phyloP scores from a whole-genome alignment of 2,888 invertebrate genomes.

The Eulithis testata region DNA sequence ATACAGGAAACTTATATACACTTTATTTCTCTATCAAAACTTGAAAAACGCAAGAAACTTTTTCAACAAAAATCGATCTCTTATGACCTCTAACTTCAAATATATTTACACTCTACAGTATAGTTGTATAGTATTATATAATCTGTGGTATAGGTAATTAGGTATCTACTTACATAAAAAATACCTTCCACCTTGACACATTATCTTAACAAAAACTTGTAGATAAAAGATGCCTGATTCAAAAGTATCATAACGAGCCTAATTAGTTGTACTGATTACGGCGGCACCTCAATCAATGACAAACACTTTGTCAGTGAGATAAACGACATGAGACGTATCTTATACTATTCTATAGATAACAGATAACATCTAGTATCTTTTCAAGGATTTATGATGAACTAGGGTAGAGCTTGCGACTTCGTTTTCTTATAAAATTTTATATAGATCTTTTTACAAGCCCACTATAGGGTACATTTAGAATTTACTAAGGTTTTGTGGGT shows the following conservation, averaged over 20 bases:
- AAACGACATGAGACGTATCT: slow-evolving; percentile 14
- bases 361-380: slow-evolving; percentile 4
- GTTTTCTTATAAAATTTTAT: background rate
- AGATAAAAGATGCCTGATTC: slow-evolving; percentile 1
- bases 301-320: slow-evolving; percentile 37
- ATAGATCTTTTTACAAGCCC: too few relatives aligned
- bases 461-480: too few relatives aligned
- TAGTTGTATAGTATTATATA: too few relatives aligned
- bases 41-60: too few relatives aligned
- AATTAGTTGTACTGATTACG: slow-evolving; percentile 36
- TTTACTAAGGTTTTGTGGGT: too few relatives aligned
- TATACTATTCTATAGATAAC: background rate
- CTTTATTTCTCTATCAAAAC: too few relatives aligned
- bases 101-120: too few relatives aligned
- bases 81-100: too few relatives aligned
- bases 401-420: background rate
- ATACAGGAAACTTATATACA: too few relatives aligned
- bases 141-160: too few relatives aligned
- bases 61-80: too few relatives aligned
- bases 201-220: slow-evolving; percentile 2
- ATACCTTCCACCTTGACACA: slow-evolving; percentile 13
- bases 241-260: slow-evolving; percentile 32
- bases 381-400: background rate
- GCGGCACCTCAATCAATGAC: slow-evolving; percentile 25
- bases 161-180: background rate